phyloP scores from a whole-genome alignment of 2,888 invertebrate genomes.

The Epirrhoe alternata region DNA sequence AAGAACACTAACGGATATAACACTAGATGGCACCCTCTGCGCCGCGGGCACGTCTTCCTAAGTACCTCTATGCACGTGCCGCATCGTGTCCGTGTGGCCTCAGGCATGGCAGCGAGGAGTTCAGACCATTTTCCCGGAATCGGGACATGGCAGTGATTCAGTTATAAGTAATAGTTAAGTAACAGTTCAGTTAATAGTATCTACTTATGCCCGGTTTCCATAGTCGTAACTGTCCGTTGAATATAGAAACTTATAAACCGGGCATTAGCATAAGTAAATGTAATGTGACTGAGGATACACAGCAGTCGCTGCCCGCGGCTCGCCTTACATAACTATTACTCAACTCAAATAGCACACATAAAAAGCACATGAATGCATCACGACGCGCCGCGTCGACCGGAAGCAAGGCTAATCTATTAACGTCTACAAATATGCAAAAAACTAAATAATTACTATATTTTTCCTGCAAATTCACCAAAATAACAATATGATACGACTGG shows the following conservation, averaged over 20 bases:
- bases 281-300: background rate
- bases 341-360: slow-evolving; percentile 14
- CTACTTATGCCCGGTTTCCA: too few species aligned
- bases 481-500: background rate
- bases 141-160: background rate
- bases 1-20: slow-evolving; percentile 40
- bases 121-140: background rate
- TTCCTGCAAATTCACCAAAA: background rate
- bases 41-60: slow-evolving; percentile 30
- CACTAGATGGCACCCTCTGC: slow-evolving; percentile 50
- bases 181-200: too few species aligned
- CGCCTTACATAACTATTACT: slow-evolving; percentile 17
- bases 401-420: background rate
- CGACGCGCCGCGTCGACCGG: background rate
- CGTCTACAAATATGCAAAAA: background rate
- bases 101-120: too few species aligned
- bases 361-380: slow-evolving; percentile 22
- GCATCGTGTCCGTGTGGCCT: too few species aligned
- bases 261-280: too few species aligned
- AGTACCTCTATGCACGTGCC: too few species aligned
- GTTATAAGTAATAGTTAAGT: too few species aligned
- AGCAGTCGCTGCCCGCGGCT: slow-evolving; percentile 18
- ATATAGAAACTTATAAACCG: too few species aligned
- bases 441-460: background rate
- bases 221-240: too few species aligned